Base-by-base conservation (phyloP, 2,888 invertebrate species). In the Lysandra bellargus region DNA sequence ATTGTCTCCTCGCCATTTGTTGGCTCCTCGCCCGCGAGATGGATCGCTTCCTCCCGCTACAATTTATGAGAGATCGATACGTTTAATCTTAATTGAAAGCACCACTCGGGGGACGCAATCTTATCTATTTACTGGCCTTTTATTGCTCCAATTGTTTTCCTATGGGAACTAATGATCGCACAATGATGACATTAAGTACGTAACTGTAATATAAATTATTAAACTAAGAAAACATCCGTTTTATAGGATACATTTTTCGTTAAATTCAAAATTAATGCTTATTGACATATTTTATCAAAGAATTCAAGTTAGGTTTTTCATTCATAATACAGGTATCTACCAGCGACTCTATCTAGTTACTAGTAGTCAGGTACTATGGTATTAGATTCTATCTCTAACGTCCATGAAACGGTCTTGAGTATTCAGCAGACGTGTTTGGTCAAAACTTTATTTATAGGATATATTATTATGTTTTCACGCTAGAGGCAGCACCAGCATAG, bases 81-180 rank as follows among this genome's bases (percentile, higher is more conserved):
- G 57, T 86, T 87, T 88, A 89, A 91, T 92, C 91, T 91, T 89
- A 91, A 92, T 92, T 80, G 79, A 80, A 79, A 73, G 79, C 80
- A 78, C 77, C 80, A 80, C 64, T 78, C 30, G 78, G 73, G 80
- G 73, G 79, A 69, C 80, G 76, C 80, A 79, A 80, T 79, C 53
- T 79, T 82, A 82, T 83, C 81, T 76, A 85, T 86, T 85, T 84
- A 84, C 83, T 83, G 83, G 83, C 82, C 57, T 75, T 78, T 61
- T 78, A 80, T 80, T 73, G 81, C 85, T 87, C 88, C 90, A 84
- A 88, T 88, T 87, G 85, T 86, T 88, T 88, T 90, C 88, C 87
- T 89, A 87, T 90, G 92, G 86, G 91, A 91, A 91, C 78, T 60
- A 76, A 76, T 53, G 14, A 76, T 17, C 57, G 76, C 23, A 30